Evolutionary conservation across 2,113 vertebrate species (phyloP).

Genomic region (Stictonetta naevosa): DNA sequence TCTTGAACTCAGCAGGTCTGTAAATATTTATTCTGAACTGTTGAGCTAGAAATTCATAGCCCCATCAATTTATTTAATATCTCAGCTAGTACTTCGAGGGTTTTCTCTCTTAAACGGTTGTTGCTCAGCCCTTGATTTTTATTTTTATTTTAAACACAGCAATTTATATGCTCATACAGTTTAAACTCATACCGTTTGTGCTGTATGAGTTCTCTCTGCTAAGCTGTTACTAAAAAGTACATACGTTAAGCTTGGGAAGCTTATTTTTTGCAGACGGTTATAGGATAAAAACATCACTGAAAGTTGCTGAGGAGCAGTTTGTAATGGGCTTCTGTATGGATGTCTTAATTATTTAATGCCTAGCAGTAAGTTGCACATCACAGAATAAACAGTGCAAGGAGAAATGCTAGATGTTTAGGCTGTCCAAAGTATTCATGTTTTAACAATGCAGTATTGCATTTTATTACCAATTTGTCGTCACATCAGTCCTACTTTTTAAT

Average conservation of each 20-base stretch:
- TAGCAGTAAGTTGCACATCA: neutral
- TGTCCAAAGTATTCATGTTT: neutral
- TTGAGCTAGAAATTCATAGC: constrained; percentile 31
- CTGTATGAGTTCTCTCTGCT: neutral
- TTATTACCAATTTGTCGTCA: neutral
- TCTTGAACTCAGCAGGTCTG: constrained; percentile 29
- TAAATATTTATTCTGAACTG: constrained; percentile 48
- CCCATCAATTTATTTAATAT: neutral
- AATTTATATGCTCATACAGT: neutral
- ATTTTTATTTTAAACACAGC: neutral
- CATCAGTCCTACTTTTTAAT: neutral
- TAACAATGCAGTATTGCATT: neutral
- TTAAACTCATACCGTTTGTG: neutral
- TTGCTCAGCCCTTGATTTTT: neutral
- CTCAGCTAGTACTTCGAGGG: neutral
- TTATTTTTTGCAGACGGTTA: neutral
- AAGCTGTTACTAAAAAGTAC: neutral
- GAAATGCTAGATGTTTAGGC: neutral
- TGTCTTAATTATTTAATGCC: neutral
- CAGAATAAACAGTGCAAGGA: neutral
- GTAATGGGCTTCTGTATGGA: neutral
- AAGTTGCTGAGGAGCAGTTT: neutral
- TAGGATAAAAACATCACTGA: neutral
- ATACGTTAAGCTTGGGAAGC: neutral
- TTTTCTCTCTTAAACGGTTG: neutral